Percentiles rank a stretch among this genome's conserved stretches.
Evolutionary conservation across 1,140 invertebrate species (phyloP).

Genomic region (Procambarus clarkii): DNA sequence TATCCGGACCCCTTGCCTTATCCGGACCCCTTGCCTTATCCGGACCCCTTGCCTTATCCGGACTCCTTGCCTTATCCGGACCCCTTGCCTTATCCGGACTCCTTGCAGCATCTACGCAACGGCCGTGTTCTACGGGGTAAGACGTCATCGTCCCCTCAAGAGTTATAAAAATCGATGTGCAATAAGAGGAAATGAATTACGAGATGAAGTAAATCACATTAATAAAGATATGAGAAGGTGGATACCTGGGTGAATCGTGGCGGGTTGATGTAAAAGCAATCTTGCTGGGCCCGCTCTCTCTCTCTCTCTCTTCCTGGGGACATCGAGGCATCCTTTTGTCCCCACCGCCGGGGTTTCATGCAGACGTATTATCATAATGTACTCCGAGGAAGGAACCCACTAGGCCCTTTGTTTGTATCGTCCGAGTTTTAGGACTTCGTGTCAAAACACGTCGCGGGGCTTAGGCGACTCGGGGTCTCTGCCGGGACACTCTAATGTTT

Average conservation of each 20-base stretch:
- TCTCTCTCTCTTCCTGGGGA: slow-evolving; percentile 8
- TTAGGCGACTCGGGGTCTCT: neutral
- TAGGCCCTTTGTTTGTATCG: slow-evolving; percentile 55
- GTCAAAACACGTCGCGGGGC: slow-evolving; percentile 42
- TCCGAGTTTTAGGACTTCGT: slow-evolving; percentile 39
- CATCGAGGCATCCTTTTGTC: slow-evolving; percentile 50
- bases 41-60: neutral
- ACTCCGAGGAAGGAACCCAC: slow-evolving; percentile 40
- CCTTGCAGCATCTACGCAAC: no score
- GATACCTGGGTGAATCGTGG: neutral
- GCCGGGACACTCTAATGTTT: neutral
- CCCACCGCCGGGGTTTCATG: slow-evolving; percentile 37
- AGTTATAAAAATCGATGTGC: neutral
- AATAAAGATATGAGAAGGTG: slow-evolving; percentile 13
- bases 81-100: no score
- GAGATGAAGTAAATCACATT: neutral
- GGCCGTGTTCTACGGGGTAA: no score
- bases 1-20: neutral
- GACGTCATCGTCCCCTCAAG: neutral
- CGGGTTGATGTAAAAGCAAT: slow-evolving; percentile 58
- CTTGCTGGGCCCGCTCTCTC: slow-evolving; percentile 11
- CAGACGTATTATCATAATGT: slow-evolving; percentile 60
- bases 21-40: neutral
- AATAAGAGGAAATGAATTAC: neutral
- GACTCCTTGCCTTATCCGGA: no score